Percentiles rank a stretch among this genome's conserved stretches.
phyloP scores from a whole-genome alignment of 2,113 vertebrate genomes.

The Australoheros scitulus region DNA sequence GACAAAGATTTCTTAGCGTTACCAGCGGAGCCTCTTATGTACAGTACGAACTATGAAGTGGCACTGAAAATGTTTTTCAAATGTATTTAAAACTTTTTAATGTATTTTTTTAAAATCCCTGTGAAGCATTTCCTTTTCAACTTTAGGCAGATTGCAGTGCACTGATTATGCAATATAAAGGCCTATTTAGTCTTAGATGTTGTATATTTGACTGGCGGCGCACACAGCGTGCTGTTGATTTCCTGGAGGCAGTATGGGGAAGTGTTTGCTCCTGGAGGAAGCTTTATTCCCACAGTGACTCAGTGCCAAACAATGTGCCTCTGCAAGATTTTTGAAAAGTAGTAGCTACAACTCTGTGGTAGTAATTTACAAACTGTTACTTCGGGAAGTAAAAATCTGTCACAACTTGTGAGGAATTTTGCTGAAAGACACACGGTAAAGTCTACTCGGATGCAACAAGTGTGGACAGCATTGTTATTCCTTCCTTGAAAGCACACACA shows the following conservation, averaged over 20 bases:
- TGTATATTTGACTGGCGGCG: slow-evolving; percentile 28
- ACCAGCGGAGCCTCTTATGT: slow-evolving; percentile 37
- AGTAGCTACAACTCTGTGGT: neutral
- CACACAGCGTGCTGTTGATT: slow-evolving; percentile 33
- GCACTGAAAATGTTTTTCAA: slow-evolving; percentile 45
- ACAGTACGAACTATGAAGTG: slow-evolving; percentile 42
- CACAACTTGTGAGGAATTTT: neutral
- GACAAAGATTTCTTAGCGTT: slow-evolving; percentile 44
- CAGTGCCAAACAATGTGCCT: slow-evolving; percentile 32
- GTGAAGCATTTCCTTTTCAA: neutral
- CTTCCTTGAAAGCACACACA: neutral
- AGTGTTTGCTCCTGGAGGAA: slow-evolving; percentile 33
- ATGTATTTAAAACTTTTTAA: slow-evolving; percentile 46
- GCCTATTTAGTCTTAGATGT: slow-evolving; percentile 33
- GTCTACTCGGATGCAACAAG: slow-evolving; percentile 5
- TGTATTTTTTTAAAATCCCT: slow-evolving; percentile 37
- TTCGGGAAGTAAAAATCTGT: neutral
- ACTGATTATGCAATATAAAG: slow-evolving; percentile 18
- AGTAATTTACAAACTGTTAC: slow-evolving; percentile 13
- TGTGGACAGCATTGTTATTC: slow-evolving; percentile 11
- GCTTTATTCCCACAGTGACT: slow-evolving; percentile 25
- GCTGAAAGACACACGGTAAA: neutral
- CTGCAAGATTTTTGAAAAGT: slow-evolving; percentile 8
- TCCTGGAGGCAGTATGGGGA: slow-evolving; percentile 32
- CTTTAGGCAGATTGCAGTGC: slow-evolving; percentile 12